phyloP scores from a whole-genome alignment of 2,113 vertebrate genomes.

The Sapayoa aenigma region DNA sequence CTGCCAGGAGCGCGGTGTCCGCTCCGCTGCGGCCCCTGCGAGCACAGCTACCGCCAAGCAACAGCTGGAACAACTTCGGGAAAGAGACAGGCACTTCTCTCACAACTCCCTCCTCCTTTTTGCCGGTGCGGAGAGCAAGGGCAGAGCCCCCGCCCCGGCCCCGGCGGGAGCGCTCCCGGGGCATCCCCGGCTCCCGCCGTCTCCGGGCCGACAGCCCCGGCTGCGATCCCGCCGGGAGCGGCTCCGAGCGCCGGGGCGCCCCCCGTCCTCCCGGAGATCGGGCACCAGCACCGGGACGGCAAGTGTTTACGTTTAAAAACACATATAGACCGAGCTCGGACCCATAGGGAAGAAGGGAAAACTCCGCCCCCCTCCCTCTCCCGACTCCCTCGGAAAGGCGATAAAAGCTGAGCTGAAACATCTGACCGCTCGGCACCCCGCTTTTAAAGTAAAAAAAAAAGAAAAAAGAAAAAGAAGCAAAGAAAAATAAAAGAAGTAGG shows the following conservation, averaged over 20 bases:
- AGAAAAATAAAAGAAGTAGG: background rate
- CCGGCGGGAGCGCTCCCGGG: background rate
- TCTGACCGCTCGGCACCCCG: background rate
- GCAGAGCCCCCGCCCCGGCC: background rate
- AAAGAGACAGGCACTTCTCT: background rate
- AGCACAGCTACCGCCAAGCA: conserved; percentile 3
- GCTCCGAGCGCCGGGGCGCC: background rate
- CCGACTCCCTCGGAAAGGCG: background rate
- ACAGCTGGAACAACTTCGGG: background rate
- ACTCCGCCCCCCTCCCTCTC: conserved; percentile 19
- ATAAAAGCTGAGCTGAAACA: background rate
- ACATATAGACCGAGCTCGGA: background rate
- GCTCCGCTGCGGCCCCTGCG: conserved; percentile 34
- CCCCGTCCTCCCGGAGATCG: background rate
- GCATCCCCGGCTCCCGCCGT: background rate
- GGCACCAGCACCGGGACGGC: background rate
- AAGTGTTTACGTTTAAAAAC: conserved; percentile 35
- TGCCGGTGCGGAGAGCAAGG: background rate
- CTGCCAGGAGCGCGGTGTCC: conserved; percentile 27
- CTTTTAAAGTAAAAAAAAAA: background rate
- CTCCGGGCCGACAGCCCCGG: background rate
- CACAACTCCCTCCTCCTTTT: background rate
- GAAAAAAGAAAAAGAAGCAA: background rate
- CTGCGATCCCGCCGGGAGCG: background rate
- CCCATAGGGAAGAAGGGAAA: background rate